These are phyloP conservation scores for Temnothorax ravouxi DNA, from an alignment of 2,888 invertebrate species.

Conservation along the genomic window DNA sequence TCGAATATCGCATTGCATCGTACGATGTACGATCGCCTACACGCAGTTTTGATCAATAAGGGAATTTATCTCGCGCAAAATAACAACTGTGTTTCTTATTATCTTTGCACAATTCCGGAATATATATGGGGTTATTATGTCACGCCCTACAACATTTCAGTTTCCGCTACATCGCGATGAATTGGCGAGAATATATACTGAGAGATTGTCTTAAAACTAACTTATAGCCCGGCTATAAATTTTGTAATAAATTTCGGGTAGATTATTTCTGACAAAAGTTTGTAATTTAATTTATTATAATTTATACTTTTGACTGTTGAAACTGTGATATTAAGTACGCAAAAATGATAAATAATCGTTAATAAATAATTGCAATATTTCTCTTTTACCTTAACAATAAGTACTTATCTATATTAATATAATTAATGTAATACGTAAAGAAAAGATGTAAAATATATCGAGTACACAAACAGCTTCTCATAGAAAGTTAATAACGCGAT, in stretches of 20 bases:
- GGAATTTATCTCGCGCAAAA: constrained; percentile 63
- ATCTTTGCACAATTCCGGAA: constrained; percentile 14
- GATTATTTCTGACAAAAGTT: not conserved
- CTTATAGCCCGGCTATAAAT: not conserved
- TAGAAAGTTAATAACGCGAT: not conserved
- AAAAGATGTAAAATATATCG: not conserved
- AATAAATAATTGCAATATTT: not conserved
- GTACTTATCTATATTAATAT: not conserved
- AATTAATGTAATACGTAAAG: not conserved
- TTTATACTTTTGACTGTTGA: not conserved
- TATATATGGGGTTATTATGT: constrained; percentile 7
- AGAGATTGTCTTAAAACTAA: constrained; percentile 8
- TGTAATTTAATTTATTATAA: not conserved
- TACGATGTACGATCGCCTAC: constrained; percentile 11
- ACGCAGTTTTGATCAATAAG: constrained; percentile 61
- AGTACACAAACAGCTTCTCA: not conserved
- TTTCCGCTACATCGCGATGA: constrained; percentile 20
- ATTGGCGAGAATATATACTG: not conserved
- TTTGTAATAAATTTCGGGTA: not conserved
- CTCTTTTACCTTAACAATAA: not conserved
- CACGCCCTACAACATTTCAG: not conserved
- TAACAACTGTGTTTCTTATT: constrained; percentile 43
- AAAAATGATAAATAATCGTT: not conserved
- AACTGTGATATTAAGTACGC: not conserved
- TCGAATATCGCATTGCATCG: constrained; percentile 52